These are phyloP conservation scores for Tigriopus californicus DNA, from an alignment of 2,888 invertebrate genomes.

Conservation along the genomic window DNA sequence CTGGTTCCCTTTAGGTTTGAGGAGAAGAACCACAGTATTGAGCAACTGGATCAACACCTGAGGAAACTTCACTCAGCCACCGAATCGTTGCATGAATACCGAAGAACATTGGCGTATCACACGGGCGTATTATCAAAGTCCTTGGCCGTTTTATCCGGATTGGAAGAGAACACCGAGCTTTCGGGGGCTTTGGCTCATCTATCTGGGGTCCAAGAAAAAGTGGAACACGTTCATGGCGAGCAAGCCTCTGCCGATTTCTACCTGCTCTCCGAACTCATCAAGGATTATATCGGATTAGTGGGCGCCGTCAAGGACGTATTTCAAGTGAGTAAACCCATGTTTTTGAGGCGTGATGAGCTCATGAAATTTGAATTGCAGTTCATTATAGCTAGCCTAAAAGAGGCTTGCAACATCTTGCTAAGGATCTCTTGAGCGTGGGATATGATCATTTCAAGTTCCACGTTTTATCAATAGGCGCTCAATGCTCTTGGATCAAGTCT, in stretches of 20 bases:
- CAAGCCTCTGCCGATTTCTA: conserved; percentile 46
- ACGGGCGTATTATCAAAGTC: conserved; percentile 45
- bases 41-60: conserved; percentile 69
- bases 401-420: too few relatives aligned
- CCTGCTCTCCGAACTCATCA: conserved; percentile 76
- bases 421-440: too few relatives aligned
- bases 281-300: conserved; percentile 80
- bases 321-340: too few relatives aligned
- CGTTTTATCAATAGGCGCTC: too few relatives aligned
- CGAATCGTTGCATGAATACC: conserved; percentile 64
- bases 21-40: conserved; percentile 77
- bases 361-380: too few relatives aligned
- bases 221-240: conserved; percentile 3
- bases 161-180: conserved; percentile 78
- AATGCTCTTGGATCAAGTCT: too few relatives aligned
- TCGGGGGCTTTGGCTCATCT: conserved; percentile 74
- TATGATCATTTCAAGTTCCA: too few relatives aligned
- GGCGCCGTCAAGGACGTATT: conserved; percentile 55
- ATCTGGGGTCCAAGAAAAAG: conserved; percentile 64
- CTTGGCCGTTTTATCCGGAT: conserved; percentile 62
- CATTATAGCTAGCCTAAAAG: too few relatives aligned
- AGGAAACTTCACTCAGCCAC: conserved; percentile 67
- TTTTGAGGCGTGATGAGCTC: too few relatives aligned
- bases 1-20: conserved; percentile 65
- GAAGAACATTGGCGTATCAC: conserved; percentile 58